phyloP scores from a whole-genome alignment of 2,113 vertebrate species.

The Elephas maximus region DNA sequence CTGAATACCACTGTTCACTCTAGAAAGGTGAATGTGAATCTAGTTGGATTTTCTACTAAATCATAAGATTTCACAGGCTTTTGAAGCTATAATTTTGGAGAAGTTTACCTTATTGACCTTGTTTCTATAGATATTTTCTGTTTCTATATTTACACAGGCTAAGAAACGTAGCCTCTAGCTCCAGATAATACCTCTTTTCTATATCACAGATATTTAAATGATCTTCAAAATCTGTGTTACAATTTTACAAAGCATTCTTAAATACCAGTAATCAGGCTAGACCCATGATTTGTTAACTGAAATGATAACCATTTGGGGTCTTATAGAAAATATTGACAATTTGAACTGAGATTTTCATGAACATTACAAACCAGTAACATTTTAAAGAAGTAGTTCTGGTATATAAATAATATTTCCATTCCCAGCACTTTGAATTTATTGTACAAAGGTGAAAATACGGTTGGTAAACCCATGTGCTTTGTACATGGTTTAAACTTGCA shows the following conservation, averaged over 20 bases:
- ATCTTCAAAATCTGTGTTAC: neutral
- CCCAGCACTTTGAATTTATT: neutral
- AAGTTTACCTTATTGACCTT: neutral
- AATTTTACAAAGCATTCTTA: neutral
- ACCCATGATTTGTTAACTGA: neutral
- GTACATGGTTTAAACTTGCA: conserved; percentile 60
- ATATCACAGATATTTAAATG: neutral
- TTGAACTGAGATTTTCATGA: neutral
- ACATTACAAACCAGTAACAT: neutral
- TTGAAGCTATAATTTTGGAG: neutral
- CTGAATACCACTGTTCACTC: too few relatives aligned
- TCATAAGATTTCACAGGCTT: neutral
- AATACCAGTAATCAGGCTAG: neutral
- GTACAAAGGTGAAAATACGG: neutral
- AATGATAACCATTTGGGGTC: neutral
- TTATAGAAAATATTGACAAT: neutral
- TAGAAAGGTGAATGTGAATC: neutral
- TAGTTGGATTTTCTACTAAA: neutral
- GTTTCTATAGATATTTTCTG: conserved; percentile 34
- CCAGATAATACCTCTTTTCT: neutral
- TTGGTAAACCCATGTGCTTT: neutral
- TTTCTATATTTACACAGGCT: neutral
- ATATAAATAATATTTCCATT: neutral
- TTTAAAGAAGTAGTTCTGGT: neutral
- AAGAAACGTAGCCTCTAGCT: neutral